Evolutionary conservation across 2,797 vertebrate genomes (phyloP).

Genomic region (Spondyliosoma cantharus): DNA sequence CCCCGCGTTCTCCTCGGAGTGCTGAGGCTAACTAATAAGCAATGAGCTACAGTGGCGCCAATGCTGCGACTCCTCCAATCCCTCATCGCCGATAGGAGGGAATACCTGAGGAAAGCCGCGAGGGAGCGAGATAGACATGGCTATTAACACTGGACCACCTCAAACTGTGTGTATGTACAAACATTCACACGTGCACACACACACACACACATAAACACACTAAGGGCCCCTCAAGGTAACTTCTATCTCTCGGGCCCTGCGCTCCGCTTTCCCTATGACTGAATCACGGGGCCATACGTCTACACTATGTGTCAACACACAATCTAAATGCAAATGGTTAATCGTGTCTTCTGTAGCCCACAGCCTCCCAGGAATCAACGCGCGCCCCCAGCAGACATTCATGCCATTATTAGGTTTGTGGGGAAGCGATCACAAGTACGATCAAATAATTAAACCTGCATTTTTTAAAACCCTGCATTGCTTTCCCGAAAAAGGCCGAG

Average conservation of each 20-base stretch:
- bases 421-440: conserved; percentile 56
- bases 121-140: conserved; percentile 40
- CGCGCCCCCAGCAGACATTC: conserved; percentile 31
- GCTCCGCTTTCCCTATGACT: conserved; percentile 32
- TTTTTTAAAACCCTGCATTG: conserved; percentile 33
- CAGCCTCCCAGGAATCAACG: conserved; percentile 53
- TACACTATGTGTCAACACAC: conserved; percentile 68
- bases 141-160: conserved; percentile 65
- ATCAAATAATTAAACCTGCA: conserved; percentile 71
- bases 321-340: conserved; percentile 84
- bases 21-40: conserved; percentile 69
- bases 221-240: conserved; percentile 13
- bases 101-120: conserved; percentile 46
- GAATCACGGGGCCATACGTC: conserved; percentile 45
- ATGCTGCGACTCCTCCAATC: conserved; percentile 60
- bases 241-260: conserved; percentile 36
- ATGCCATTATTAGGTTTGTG: conserved; percentile 58
- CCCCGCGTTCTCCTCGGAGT: conserved; percentile 64
- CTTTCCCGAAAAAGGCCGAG: conserved; percentile 23
- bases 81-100: conserved; percentile 54
- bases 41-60: conserved; percentile 59
- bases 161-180: conserved; percentile 27
- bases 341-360: conserved; percentile 59
- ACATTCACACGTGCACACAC: conserved; percentile 15
- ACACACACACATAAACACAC: conserved; percentile 18